Base-by-base conservation (phyloP, 2,888 invertebrate species). In the Melipona beecheii region DNA sequence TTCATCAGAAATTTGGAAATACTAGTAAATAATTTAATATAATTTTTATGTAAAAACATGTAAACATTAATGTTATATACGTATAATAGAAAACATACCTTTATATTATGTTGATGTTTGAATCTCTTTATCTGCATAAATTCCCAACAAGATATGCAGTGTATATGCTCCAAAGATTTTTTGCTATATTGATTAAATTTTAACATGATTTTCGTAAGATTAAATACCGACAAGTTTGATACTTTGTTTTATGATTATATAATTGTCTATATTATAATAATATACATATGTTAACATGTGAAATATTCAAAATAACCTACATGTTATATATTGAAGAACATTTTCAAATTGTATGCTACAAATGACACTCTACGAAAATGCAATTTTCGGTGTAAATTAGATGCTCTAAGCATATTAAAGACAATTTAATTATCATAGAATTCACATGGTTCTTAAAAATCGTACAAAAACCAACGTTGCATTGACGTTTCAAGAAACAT, bases 131-230 rank as follows among this genome's bases (percentile, higher is more conserved):
- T 54, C 9, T 78, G 31, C 21, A 65, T 66, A 13, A 65, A 74
- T 24, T 86, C 64, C 27, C 54, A 50, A 49, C 60, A 60, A 19
- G 74, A 43, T 56, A 65, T 56, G 31, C 65, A 64, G 1, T 31
- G 15, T 19, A 75, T 49, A 71, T 21, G 43, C 65, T 43, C 27
- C n/a, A 54, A 11, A 27, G 74, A n/a, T 54, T 74, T 80, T 13
- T 27, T 65, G n/a, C 24, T 64, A 27, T 72, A 52, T 2, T 50
- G 71, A 54, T 75, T 74, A 19, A 86, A 56, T 56, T 71, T 74
- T 24, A 86, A 58, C 87, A 87, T 87, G 49, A 78, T 75, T 62
- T 31, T 56, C 31, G 27, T 15, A 2, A 74, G 50, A 58, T 27
- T 5, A 49, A 54, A 68, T 71, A 21, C 17, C 62, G 9, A 70